A percentile compares a stretch with the other conserved stretches of the same genome.
Evolutionary conservation across 2,797 vertebrate species (phyloP).

Genomic region (Melanotaenia nigrans): DNA sequence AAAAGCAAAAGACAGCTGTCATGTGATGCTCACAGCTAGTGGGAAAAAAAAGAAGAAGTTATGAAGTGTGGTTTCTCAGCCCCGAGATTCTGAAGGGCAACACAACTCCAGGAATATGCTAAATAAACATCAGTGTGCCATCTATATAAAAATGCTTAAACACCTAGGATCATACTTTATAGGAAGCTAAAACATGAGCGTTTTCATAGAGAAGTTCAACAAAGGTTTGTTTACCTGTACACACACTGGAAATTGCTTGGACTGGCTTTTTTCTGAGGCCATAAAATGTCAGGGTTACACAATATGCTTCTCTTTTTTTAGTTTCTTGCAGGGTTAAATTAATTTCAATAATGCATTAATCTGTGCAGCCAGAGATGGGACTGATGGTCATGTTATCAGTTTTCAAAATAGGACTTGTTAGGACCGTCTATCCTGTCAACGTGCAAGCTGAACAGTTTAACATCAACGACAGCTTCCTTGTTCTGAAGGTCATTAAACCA

Average conservation of each 20-base stretch:
- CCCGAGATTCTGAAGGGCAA: no score
- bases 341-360: constrained; percentile 60
- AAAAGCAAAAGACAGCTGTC: no score
- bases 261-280: background rate
- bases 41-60: no score
- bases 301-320: constrained; percentile 46
- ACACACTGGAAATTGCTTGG: background rate
- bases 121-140: no score
- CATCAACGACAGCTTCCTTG: constrained; percentile 14
- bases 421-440: background rate
- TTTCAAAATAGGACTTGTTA: constrained; percentile 3
- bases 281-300: constrained; percentile 34
- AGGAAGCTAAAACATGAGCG: background rate
- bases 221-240: background rate
- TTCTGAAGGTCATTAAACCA: constrained; percentile 22
- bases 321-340: constrained; percentile 25
- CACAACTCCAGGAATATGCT: no score
- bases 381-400: constrained; percentile 31
- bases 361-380: constrained; percentile 43
- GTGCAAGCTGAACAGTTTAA: background rate
- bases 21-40: no score
- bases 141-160: background rate
- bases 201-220: background rate
- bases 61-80: no score
- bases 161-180: no score